Base-by-base conservation (phyloP, 2,113 vertebrate genomes). In the Cygnus buccinator region DNA sequence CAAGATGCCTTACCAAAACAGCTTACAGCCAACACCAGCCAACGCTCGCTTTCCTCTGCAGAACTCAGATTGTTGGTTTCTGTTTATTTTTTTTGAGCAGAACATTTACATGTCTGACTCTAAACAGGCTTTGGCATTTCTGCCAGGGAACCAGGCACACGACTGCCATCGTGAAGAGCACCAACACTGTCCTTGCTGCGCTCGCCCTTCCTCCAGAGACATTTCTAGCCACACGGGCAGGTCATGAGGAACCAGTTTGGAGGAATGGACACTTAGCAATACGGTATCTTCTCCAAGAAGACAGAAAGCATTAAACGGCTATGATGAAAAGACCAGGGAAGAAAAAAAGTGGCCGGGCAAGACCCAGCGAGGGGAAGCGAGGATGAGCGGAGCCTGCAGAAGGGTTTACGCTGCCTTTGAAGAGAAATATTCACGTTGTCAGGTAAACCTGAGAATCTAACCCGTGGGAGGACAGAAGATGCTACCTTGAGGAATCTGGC, bases 401-500 rank as follows among this genome's bases (percentile, higher is more conserved):
- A 90, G 74, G 65, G 74, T 80, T 96, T 81, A 83, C 3, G 0
- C 28, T 66, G 58, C 72, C 91, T 95, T 68, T 91, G 93, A 95
- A 94, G 80, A 78, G 88, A 95, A 93, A 81, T 73, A 91, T 80
- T 93, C 84, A 62, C 3, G 4, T 57, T 78, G 78, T 84, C 81
- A 93, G 87, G 87, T 84, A 95, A 76, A 95, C 77, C 48, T 3
- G 22, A 94, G 63, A 43, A 62, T 66, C 79, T 88, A 95, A 95
- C 87, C 57, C 6, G 21, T 91, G 94, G 89, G 89, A 96, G 94
- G 93, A 94, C 86, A 90, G 92, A 89, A 94, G 90, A 96, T 84
- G 89, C 89, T 95, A 79, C 94, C 89, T 83, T 91, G 89, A 97
- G 89, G 91, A 94, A 95, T 90, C 79, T 83, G 87, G 79, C 94